Evolutionary conservation across 2,888 invertebrate species (phyloP).

Genomic region (Hylaea fasciaria): DNA sequence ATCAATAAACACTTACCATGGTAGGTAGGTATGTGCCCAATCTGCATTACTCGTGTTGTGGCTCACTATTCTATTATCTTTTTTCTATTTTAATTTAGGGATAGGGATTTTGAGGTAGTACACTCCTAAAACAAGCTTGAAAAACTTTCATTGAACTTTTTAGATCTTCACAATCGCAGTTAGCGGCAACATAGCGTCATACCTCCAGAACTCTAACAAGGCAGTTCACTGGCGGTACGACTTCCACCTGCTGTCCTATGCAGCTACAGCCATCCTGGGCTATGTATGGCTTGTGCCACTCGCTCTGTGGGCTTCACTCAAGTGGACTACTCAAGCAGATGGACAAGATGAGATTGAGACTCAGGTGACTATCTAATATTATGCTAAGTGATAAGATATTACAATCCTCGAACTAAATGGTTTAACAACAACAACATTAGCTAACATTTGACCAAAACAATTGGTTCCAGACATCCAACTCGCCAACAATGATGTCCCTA

Average conservation of each 20-base stretch:
- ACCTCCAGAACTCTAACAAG: conserved; percentile 90
- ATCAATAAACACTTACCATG: no score
- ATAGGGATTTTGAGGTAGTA: no score
- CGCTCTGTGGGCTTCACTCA: conserved; percentile 92
- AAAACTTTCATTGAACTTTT: conserved; percentile 22
- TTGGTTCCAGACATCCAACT: conserved; percentile 72
- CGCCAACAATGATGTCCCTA: conserved; percentile 91
- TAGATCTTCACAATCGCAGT: conserved; percentile 97
- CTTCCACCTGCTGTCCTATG: conserved; percentile 96
- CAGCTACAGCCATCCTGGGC: conserved; percentile 94
- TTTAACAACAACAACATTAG: no score
- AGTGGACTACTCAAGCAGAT: conserved; percentile 89
- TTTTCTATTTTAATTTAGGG: no score
- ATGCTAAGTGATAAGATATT: no score
- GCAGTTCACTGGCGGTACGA: conserved; percentile 95
- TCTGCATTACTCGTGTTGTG: no score
- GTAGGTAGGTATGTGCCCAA: no score
- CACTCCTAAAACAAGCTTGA: no score
- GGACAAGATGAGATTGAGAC: conserved; percentile 87
- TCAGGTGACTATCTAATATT: conserved; percentile 71
- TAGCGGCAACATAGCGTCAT: conserved; percentile 96
- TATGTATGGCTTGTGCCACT: conserved; percentile 95
- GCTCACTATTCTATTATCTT: no score
- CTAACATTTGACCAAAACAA: neutral
- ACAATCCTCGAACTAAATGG: no score